phyloP scores from a whole-genome alignment of 2,797 vertebrate species.

The Oceanodroma leucorhoa region DNA sequence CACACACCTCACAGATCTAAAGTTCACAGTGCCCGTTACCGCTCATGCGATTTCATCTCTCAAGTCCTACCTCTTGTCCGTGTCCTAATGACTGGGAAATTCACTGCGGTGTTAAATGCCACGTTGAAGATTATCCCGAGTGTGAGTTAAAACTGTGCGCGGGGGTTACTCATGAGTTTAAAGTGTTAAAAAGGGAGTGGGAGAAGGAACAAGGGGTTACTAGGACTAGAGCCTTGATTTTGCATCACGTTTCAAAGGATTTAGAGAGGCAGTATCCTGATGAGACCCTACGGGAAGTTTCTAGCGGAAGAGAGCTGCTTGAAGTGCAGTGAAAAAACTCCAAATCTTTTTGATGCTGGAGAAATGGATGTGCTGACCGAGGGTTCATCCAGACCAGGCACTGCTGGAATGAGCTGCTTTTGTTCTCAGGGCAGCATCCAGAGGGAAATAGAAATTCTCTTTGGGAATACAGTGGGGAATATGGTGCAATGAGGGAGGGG shows the following conservation, averaged over 20 bases:
- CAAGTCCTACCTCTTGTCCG: background rate
- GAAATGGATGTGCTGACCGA: background rate
- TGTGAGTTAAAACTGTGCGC: background rate
- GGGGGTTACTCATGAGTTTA: background rate
- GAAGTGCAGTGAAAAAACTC: background rate
- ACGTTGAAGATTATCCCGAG: background rate
- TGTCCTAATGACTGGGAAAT: background rate
- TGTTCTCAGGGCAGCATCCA: background rate
- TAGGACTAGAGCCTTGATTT: background rate
- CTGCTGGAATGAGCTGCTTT: background rate
- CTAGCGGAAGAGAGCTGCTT: background rate
- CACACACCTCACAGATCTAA: background rate
- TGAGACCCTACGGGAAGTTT: rapidly evolving
- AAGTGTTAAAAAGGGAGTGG: background rate
- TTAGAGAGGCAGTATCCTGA: background rate
- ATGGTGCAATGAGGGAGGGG: rapidly evolving
- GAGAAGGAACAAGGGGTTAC: background rate
- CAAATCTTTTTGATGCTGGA: background rate
- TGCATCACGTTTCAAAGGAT: background rate
- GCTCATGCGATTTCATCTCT: background rate
- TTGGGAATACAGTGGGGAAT: background rate
- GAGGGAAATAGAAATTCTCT: background rate
- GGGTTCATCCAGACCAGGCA: background rate
- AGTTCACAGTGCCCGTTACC: constrained; percentile 6
- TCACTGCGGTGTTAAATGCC: background rate